Conservation (phyloP, 2,113 vertebrate genomes). For the Calyptommatus sinebrachiatus region DNA sequence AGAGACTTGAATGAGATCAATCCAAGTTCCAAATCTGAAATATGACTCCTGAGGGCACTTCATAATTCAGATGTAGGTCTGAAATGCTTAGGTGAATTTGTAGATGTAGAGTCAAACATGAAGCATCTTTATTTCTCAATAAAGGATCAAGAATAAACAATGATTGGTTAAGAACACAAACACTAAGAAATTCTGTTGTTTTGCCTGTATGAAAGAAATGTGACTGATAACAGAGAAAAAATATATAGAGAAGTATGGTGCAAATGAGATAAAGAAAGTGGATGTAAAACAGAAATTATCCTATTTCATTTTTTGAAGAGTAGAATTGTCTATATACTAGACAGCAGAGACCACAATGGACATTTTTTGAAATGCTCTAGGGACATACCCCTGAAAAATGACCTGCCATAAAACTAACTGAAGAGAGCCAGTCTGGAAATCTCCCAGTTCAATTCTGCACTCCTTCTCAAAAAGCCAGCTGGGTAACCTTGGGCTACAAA, state of each 20-base stretch:
- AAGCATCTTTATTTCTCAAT: conserved; percentile 2
- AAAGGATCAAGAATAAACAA: background rate
- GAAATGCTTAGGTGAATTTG: conserved; percentile 3
- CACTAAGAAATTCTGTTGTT: background rate
- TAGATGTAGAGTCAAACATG: background rate
- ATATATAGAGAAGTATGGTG: background rate
- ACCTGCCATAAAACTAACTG: no score
- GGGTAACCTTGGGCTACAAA: no score
- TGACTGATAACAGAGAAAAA: background rate
- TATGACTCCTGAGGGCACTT: conserved; percentile 1
- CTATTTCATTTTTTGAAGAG: no score
- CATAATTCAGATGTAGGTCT: conserved; percentile 2
- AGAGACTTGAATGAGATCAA: conserved; percentile 18
- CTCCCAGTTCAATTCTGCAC: no score
- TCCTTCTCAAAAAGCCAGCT: no score
- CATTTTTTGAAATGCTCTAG: no score
- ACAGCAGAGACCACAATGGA: no score
- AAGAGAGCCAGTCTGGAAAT: no score
- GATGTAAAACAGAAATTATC: no score
- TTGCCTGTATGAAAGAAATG: background rate
- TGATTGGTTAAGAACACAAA: background rate
- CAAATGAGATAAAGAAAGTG: background rate
- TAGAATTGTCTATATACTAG: no score
- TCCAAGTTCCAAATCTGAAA: conserved; percentile 4
- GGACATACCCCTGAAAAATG: no score